Conservation (phyloP, 2,888 invertebrate genomes). For the Phlogophora meticulosa region DNA sequence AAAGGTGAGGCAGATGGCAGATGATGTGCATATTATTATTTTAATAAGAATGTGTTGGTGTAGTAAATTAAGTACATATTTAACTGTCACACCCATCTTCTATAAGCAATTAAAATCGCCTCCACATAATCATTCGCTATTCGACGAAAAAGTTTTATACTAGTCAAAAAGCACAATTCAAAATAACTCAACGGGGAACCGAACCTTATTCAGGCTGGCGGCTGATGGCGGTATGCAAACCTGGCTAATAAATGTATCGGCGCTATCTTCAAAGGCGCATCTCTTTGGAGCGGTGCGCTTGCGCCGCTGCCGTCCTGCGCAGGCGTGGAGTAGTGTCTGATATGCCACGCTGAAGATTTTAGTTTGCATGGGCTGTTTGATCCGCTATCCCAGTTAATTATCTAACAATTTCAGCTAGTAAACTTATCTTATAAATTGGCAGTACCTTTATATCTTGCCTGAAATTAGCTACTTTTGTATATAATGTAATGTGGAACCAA, state of each 20-base stretch:
- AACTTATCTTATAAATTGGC: too few species aligned
- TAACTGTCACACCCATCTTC: neutral
- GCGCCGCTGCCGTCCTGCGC: conserved; percentile 80
- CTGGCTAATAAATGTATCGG: conserved; percentile 88
- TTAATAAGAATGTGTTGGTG: too few species aligned
- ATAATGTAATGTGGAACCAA: too few species aligned
- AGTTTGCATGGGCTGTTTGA: neutral
- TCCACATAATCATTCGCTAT: conserved; percentile 29
- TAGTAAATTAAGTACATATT: too few species aligned
- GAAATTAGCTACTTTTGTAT: too few species aligned
- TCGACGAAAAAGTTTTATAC: conserved; percentile 49
- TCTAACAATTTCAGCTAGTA: too few species aligned
- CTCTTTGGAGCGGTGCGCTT: conserved; percentile 78
- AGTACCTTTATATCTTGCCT: too few species aligned
- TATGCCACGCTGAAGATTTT: conserved; percentile 55
- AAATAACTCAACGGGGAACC: conserved; percentile 64
- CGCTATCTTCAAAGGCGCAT: conserved; percentile 90
- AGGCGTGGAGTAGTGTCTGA: conserved; percentile 67
- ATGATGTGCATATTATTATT: too few species aligned
- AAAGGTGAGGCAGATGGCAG: too few species aligned
- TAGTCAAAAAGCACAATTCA: conserved; percentile 63
- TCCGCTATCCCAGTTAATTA: neutral
- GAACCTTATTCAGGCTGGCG: conserved; percentile 62
- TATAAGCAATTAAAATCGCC: conserved; percentile 48
- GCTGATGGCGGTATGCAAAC: conserved; percentile 80